A percentile compares a stretch with the other conserved stretches of the same genome.
phyloP scores from a whole-genome alignment of 1,140 invertebrate genomes.

The Rhagoletis zephyria region DNA sequence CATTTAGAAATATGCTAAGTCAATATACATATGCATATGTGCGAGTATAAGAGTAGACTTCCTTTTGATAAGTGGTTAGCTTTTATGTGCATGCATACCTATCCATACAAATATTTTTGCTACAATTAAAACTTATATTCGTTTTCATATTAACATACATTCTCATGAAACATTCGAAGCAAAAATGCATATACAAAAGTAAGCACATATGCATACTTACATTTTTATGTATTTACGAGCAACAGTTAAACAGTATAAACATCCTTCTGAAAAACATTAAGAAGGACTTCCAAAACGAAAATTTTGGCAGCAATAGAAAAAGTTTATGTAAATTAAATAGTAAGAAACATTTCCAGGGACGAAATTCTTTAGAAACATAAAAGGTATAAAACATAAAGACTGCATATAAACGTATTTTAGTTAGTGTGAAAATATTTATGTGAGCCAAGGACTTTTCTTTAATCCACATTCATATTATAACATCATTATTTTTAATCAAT shows the following conservation, averaged over 20 bases:
- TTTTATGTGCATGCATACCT: slow-evolving; percentile 3
- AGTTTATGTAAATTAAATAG: neutral
- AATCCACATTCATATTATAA: slow-evolving; percentile 25
- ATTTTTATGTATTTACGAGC: neutral
- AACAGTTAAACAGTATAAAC: neutral
- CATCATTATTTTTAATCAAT: slow-evolving; percentile 7
- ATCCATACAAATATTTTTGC: slow-evolving; percentile 30
- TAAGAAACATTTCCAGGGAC: slow-evolving; percentile 45
- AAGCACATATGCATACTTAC: neutral
- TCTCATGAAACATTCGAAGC: slow-evolving; percentile 14
- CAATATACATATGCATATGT: neutral
- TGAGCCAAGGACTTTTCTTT: slow-evolving; percentile 19
- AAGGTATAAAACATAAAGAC: slow-evolving; percentile 44
- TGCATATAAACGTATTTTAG: slow-evolving; percentile 44
- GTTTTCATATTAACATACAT: neutral
- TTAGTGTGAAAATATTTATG: slow-evolving; percentile 32
- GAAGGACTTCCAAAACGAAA: no score
- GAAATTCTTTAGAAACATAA: slow-evolving; percentile 17
- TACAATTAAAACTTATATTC: neutral
- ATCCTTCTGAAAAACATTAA: neutral
- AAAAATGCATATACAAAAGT: neutral
- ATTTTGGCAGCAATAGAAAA: neutral
- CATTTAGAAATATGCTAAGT: slow-evolving; percentile 27
- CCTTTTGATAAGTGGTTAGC: neutral
- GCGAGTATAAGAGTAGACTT: neutral